Evolutionary conservation across 2,797 vertebrate species (phyloP).

Genomic region (Sternotherus odoratus): DNA sequence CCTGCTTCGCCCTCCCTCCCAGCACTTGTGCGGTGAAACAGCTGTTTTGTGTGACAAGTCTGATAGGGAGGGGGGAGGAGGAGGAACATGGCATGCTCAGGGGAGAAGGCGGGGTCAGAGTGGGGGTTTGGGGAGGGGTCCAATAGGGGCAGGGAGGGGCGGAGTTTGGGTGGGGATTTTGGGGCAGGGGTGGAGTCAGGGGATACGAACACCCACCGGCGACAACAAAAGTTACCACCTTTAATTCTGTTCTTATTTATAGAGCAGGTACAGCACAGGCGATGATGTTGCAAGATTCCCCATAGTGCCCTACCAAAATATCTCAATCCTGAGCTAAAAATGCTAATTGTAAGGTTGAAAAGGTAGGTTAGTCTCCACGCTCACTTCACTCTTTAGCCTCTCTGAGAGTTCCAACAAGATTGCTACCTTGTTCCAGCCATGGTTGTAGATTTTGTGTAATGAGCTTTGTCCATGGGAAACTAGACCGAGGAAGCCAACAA

Average conservation of each 20-base stretch:
- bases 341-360: not conserved
- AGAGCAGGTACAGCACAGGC: not conserved
- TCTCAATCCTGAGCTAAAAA: not conserved
- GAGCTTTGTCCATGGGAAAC: not conserved
- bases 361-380: not conserved
- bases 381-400: not conserved
- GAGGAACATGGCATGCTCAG: no score
- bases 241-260: not conserved
- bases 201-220: no score
- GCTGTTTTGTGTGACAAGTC: no score
- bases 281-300: not conserved
- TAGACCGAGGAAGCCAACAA: not conserved
- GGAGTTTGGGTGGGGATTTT: no score
- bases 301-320: fast-evolving
- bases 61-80: no score
- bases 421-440: not conserved
- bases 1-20: no score
- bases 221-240: no score
- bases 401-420: not conserved
- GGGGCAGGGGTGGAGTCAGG: no score
- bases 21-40: no score
- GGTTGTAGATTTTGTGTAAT: not conserved
- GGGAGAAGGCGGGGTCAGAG: no score
- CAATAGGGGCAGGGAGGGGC: no score
- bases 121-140: no score